Conservation (phyloP, 2,888 invertebrate genomes). For the Drosophila longiperda region DNA sequence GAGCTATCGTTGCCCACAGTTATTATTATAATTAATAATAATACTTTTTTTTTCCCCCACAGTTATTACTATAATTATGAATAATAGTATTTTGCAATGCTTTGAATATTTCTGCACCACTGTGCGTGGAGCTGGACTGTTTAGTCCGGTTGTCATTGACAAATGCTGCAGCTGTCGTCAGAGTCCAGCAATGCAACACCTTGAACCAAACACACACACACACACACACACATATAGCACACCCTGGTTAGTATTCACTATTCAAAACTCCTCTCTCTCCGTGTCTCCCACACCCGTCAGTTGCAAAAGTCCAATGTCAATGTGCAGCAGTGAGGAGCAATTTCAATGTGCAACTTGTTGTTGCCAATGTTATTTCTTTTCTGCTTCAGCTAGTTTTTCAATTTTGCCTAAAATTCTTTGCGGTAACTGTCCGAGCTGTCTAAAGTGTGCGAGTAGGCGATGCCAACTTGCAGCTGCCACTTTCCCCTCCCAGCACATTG, state of each 20-base stretch:
- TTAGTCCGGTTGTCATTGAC: conserved; percentile 34
- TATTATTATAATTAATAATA: neutral
- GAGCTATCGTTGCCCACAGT: neutral
- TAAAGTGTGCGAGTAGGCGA: conserved; percentile 17
- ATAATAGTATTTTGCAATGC: no score
- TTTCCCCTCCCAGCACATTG: conserved; percentile 1
- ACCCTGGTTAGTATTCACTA: conserved; percentile 18
- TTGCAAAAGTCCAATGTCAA: conserved; percentile 32
- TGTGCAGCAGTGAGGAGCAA: conserved; percentile 37
- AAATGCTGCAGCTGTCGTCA: conserved; percentile 49
- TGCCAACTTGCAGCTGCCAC: conserved; percentile 5
- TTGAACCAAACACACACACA: conserved; percentile 11
- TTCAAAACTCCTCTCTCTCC: neutral
- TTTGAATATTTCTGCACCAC: neutral
- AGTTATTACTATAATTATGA: no score
- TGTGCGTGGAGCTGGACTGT: conserved; percentile 5
- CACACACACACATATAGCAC: neutral
- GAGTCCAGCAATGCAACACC: conserved; percentile 41
- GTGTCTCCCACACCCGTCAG: neutral
- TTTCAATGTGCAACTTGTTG: conserved; percentile 26
- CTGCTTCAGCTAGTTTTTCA: conserved; percentile 42
- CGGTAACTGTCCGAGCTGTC: conserved; percentile 17
- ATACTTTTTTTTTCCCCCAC: no score
- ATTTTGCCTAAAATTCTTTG: conserved; percentile 43
- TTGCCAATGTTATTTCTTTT: conserved; percentile 43